Conservation (phyloP, 2,888 invertebrate species). For the Tryphoninae sp. region DNA sequence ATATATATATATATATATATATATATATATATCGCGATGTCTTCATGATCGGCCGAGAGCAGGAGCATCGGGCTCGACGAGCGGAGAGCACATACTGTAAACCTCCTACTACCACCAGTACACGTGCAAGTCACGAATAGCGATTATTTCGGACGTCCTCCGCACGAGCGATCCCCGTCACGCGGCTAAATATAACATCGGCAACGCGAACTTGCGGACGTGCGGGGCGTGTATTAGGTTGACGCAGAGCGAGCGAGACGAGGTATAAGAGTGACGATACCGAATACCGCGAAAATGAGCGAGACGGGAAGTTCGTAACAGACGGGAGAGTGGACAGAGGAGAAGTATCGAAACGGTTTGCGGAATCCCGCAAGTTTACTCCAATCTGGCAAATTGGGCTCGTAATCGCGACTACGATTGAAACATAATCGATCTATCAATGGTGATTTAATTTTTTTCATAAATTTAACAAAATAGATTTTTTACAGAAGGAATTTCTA, state of each 20-base stretch:
- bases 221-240: conserved; percentile 46
- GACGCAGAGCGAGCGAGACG: conserved; percentile 39
- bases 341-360: conserved; percentile 26
- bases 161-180: conserved; percentile 69
- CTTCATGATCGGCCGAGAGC: conserved; percentile 55
- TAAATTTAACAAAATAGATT: not conserved
- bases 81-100: conserved; percentile 43
- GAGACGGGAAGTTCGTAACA: conserved; percentile 22
- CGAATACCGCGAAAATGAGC: conserved; percentile 32
- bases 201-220: conserved; percentile 57
- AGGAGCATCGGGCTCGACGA: conserved; percentile 33
- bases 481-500: not conserved
- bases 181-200: conserved; percentile 73
- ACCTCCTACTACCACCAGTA: conserved; percentile 47
- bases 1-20: not conserved
- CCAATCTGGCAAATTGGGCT: not conserved
- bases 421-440: not conserved
- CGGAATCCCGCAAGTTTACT: not conserved
- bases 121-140: conserved; percentile 67
- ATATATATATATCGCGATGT: conserved; percentile 39
- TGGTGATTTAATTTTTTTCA: not conserved
- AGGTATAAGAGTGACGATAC: conserved; percentile 13
- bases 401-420: not conserved
- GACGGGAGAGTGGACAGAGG: not conserved
- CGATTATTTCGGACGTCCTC: conserved; percentile 69